Conservation (phyloP, 2,888 invertebrate species). For the Epinotia brunnichana region DNA sequence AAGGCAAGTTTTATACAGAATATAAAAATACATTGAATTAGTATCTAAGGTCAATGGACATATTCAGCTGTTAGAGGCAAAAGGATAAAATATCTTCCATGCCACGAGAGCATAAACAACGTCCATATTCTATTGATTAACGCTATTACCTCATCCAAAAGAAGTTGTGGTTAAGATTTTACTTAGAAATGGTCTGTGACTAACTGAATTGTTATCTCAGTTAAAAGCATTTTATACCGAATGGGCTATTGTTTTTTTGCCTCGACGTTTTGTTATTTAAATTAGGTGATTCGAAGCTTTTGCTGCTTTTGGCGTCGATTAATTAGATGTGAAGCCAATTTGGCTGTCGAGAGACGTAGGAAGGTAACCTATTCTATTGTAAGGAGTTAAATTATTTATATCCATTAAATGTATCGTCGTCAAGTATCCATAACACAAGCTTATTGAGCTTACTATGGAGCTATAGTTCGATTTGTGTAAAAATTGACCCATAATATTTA, state of each 20-base stretch:
- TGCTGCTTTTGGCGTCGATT: background rate
- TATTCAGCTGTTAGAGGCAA: conserved; percentile 48
- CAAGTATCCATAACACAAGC: too few species aligned
- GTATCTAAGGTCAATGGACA: conserved; percentile 52
- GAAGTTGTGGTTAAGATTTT: conserved; percentile 29
- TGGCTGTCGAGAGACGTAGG: too few species aligned
- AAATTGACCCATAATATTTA: too few species aligned
- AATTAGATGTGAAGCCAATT: background rate
- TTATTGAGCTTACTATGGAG: too few species aligned
- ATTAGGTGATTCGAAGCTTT: conserved; percentile 15
- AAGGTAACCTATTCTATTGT: too few species aligned
- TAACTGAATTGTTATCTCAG: conserved; percentile 37
- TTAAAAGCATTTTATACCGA: conserved; percentile 33
- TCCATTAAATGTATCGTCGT: too few species aligned
- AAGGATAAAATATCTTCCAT: conserved; percentile 37
- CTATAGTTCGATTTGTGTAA: too few species aligned
- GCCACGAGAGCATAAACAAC: background rate
- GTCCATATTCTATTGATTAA: background rate
- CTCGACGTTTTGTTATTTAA: conserved; percentile 14
- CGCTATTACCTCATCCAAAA: background rate
- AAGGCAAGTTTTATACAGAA: background rate
- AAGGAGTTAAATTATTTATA: too few species aligned
- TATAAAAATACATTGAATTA: conserved; percentile 49
- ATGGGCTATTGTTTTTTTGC: conserved; percentile 15
- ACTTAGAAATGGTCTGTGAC: conserved; percentile 40